Base-by-base conservation (phyloP, 2,888 invertebrate genomes). In the Hetaerina titia region DNA sequence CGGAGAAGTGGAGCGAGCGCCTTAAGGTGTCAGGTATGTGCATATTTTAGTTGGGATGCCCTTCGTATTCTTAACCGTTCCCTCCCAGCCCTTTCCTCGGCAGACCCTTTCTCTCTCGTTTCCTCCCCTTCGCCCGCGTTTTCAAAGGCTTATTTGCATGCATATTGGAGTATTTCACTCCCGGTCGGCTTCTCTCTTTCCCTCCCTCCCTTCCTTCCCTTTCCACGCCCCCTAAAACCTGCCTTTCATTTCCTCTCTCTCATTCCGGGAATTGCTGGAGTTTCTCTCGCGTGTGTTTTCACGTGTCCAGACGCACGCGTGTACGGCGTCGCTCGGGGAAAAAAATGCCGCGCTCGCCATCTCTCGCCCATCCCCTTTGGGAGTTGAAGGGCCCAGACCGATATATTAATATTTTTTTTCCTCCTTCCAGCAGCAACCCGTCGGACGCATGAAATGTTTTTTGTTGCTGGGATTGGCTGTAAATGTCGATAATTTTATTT, bases 161-260 rank as follows among this genome's bases (percentile, higher is more conserved):
- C 95, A 95, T 95, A 95, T 95, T 95, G 60, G 95, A 90, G 92
- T 95, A 95, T 95, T 89, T 31, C 94, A 56, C 90, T 74, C 95
- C 94, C 94, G 74, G 63, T 69, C 88, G 88, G 95, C 57, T 95
- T 45, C 94, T 94, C 89, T 95, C 94, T 88, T 95, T 95, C 94
- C 95, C n/a, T 94, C 81, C 74, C 94, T 89, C 94, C 95, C 94
- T 81, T 95, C 45, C 90, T 94, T 95, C 90, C 92, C n/a, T n/a
- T n/a, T n/a, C n/a, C n/a, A n/a, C 95, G 96, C 96, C 95, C 95
- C 95, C 95, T 94, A 96, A 95, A 95, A 95, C 94, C 45, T 58
- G 56, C 95, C 22, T 31, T 64, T 63, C 90, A 58, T 89, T 90
- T 60, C 56, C 31, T 13, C 25, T 89, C 56, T 89, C 94, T 90